Evolutionary conservation across 2,113 vertebrate species (phyloP).

Genomic region (Eubucco bourcierii): DNA sequence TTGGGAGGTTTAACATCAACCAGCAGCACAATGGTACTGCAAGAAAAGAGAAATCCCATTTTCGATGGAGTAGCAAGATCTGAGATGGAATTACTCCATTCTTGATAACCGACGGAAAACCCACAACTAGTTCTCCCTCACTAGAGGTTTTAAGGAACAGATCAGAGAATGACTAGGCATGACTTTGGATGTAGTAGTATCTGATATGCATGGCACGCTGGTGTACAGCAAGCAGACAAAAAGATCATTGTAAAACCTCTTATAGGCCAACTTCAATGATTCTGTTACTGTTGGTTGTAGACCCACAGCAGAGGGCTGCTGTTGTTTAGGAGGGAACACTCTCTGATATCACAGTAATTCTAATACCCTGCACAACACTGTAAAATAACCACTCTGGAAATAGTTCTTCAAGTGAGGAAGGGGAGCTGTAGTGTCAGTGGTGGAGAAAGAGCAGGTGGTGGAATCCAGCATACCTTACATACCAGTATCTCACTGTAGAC

Average conservation of each 20-base stretch:
- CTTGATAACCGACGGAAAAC: neutral
- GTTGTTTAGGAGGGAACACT: neutral
- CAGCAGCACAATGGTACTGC: neutral
- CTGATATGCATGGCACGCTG: neutral
- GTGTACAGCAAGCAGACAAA: neutral
- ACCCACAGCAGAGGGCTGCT: no score
- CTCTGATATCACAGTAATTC: neutral
- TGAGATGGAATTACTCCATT: neutral
- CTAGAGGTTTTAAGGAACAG: neutral
- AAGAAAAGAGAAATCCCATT: neutral
- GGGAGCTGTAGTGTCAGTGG: neutral
- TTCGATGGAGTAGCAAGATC: neutral
- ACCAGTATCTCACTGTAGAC: neutral
- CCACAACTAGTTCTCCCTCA: neutral
- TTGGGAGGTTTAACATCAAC: neutral
- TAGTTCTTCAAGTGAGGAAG: neutral
- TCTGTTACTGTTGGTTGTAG: neutral
- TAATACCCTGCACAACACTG: neutral
- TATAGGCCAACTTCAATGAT: neutral
- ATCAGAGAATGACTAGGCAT: neutral
- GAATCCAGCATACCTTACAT: neutral
- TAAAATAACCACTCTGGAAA: neutral
- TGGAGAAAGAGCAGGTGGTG: neutral
- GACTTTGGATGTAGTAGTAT: neutral
- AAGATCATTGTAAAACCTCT: neutral